Percentiles rank a stretch among this genome's conserved stretches.
Conservation (phyloP, 23 tunicate genomes). For the Ascidia mentula region DNA sequence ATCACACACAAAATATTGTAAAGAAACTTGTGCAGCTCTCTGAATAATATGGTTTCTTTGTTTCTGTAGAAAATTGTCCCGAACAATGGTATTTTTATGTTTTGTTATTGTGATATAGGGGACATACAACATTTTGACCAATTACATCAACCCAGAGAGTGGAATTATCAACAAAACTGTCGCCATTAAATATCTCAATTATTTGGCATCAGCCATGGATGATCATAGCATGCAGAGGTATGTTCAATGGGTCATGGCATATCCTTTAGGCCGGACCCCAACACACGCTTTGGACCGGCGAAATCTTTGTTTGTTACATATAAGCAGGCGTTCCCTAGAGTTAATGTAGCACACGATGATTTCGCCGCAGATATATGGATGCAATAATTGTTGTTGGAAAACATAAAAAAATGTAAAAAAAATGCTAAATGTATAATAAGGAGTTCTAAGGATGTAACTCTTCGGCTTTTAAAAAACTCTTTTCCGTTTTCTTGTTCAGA, state of each 20-base stretch:
- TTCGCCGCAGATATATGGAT: too few species aligned
- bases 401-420: too few species aligned
- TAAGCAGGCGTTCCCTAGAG: too few species aligned
- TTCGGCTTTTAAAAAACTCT: too few species aligned
- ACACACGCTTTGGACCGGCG: too few species aligned
- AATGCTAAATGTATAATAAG: too few species aligned
- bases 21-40: too few species aligned
- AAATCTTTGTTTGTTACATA: too few species aligned
- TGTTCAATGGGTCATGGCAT: neutral
- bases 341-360: too few species aligned
- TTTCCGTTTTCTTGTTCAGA: slow-evolving; percentile 12
- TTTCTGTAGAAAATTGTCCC: neutral
- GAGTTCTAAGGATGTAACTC: too few species aligned
- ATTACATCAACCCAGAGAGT: slow-evolving; percentile 37
- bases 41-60: neutral
- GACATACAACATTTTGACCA: slow-evolving; percentile 33
- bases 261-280: neutral
- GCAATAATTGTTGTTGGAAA: too few species aligned
- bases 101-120: slow-evolving; percentile 17
- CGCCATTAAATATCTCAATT: slow-evolving; percentile 23
- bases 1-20: too few species aligned
- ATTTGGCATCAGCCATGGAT: slow-evolving; percentile 18
- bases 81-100: neutral
- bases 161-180: slow-evolving; percentile 25
- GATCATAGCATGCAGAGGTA: slow-evolving; percentile 62